phyloP scores from a whole-genome alignment of 1,140 invertebrate species.

The Philopotamus ludificatus region DNA sequence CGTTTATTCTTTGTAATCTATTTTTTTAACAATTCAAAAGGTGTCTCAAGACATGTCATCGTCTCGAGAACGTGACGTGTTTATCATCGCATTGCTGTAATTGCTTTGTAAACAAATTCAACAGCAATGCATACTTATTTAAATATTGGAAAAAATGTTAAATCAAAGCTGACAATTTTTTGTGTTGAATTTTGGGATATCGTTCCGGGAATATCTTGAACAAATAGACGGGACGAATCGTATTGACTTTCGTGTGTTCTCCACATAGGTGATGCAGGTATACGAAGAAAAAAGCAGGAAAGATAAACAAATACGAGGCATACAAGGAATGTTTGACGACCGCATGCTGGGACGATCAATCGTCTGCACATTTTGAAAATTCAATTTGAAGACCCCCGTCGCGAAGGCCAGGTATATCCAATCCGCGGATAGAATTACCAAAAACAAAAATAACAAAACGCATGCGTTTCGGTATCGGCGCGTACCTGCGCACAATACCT shows the following conservation, averaged over 20 bases:
- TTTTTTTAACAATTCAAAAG: too few species aligned
- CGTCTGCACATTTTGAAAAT: slow-evolving; percentile 38
- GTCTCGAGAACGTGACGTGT: not conserved
- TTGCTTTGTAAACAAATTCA: not conserved
- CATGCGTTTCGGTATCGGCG: not conserved
- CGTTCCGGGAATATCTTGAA: not conserved
- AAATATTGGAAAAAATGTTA: too few species aligned
- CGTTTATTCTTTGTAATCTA: too few species aligned
- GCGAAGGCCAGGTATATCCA: too few species aligned
- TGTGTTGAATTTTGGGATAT: not conserved
- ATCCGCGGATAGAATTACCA: too few species aligned
- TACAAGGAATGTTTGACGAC: slow-evolving; percentile 32
- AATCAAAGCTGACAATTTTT: not conserved
- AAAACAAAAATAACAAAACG: not conserved
- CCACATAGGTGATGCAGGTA: too few species aligned
- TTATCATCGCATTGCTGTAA: not conserved
- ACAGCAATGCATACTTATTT: not conserved
- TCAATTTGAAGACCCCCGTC: slow-evolving; percentile 39
- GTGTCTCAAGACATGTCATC: too few species aligned
- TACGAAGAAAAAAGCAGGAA: slow-evolving; percentile 15
- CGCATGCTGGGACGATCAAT: slow-evolving; percentile 36
- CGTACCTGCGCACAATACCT: too few species aligned
- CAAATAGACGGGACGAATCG: too few species aligned
- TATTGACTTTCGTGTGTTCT: too few species aligned
- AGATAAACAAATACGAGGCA: slow-evolving; percentile 18